A percentile compares a stretch with the other conserved stretches of the same genome.
These are phyloP conservation scores for Micronycteris hirsuta DNA, from an alignment of 2,113 vertebrate genomes.

Conservation along the genomic window DNA sequence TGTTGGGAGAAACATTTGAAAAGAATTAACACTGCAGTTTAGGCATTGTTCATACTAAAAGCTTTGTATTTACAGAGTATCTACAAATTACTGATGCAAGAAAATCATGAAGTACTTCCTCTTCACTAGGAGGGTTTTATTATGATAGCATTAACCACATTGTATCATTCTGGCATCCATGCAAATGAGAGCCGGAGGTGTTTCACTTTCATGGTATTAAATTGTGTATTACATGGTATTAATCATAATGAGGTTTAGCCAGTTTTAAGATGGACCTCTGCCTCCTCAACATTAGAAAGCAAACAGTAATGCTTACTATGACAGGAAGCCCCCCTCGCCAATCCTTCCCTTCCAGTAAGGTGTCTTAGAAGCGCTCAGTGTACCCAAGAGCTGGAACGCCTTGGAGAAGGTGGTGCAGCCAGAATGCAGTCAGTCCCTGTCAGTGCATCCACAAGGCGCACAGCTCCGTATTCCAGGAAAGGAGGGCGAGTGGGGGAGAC, in stretches of 20 bases:
- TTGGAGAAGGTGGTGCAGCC: background rate
- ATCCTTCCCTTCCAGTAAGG: background rate
- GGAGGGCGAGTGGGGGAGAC: background rate
- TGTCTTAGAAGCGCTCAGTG: background rate
- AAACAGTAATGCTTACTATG: background rate
- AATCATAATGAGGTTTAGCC: background rate
- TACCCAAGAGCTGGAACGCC: background rate
- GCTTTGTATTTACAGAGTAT: background rate
- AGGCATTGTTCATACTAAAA: slow-evolving; percentile 8
- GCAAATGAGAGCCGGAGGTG: background rate
- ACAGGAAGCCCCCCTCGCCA: background rate
- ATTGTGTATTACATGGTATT: background rate
- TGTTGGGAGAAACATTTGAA: background rate
- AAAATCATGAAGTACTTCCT: background rate
- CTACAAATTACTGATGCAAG: background rate
- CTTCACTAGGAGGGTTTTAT: background rate
- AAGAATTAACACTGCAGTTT: background rate
- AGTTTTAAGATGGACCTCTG: background rate
- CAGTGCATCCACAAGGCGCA: background rate
- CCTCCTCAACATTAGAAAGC: background rate
- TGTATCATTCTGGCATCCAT: background rate
- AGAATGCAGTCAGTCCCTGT: background rate
- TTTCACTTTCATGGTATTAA: background rate
- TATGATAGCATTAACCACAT: background rate
- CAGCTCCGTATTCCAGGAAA: background rate